A percentile compares a stretch with the other conserved stretches of the same genome.
phyloP scores from a whole-genome alignment of 2,888 invertebrate species.

The Rapana venosa region DNA sequence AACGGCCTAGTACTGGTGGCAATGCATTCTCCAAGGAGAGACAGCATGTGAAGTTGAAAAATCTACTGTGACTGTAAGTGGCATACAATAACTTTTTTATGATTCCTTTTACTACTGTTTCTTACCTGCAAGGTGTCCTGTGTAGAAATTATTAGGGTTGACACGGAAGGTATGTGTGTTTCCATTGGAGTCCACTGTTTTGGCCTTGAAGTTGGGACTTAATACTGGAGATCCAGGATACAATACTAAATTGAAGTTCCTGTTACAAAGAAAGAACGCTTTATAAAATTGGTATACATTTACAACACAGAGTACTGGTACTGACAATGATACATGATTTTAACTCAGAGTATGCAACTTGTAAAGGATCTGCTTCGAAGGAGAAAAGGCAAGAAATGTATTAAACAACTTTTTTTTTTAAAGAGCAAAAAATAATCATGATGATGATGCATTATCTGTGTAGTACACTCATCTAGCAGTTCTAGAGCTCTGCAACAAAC shows the following conservation, averaged over 20 bases:
- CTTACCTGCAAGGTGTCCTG: conserved; percentile 57
- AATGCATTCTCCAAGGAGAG: too few relatives aligned
- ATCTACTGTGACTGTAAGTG: too few relatives aligned
- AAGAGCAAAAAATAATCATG: background rate
- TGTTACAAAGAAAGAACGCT: conserved; percentile 41
- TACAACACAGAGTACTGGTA: too few relatives aligned
- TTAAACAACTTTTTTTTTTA: too few relatives aligned
- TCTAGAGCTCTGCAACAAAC: too few relatives aligned
- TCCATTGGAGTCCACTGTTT: conserved; percentile 58
- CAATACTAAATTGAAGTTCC: conserved; percentile 63
- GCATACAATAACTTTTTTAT: too few relatives aligned
- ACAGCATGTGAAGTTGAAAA: too few relatives aligned
- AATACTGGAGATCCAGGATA: conserved; percentile 61
- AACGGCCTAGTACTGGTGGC: too few relatives aligned
- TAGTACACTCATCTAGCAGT: too few relatives aligned
- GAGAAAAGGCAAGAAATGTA: background rate
- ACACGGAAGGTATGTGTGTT: conserved; percentile 52
- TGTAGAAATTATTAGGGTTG: conserved; percentile 54
- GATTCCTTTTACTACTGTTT: background rate
- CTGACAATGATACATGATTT: background rate
- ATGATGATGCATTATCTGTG: background rate
- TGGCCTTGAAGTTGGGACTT: conserved; percentile 60
- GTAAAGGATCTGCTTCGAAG: background rate
- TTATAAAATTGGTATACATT: background rate
- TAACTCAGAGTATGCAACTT: background rate